Evolutionary conservation across 2,113 vertebrate genomes (phyloP), one percentile per base, ranked within the genome.

Genomic region (Percopsis transmontana): DNA sequence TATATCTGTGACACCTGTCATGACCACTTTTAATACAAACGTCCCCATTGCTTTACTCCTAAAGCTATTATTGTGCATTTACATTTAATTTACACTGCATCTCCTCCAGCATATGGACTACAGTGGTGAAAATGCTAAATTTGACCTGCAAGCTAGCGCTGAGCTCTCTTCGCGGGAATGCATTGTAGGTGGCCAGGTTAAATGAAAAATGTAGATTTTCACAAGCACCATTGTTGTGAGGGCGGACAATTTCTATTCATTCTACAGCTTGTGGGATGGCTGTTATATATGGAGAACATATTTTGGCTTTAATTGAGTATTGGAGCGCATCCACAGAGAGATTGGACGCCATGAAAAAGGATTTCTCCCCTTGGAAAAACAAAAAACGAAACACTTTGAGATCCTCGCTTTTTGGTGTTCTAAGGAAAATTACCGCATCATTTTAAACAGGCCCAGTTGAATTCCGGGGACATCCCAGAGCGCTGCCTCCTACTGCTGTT

Each of bases 231-330:
- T 47, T 53, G 20, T 27, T 63, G 70, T 54, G 59, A 45, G 0
- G 73, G 68, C 39, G 50, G 70, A 45, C 5, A 0, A 52, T 67
- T 70, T 77, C 48, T 79, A 40, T 82, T 72, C 61, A 59, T 52
- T 21, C 58, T 40, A 38, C 57, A 77, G 64, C 68, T 70, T 42
- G 24, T 63, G 62, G 76, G 85, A 66, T 56, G 73, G 44, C 66
- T 61, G 65, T 65, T 75, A 58, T 76, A 61, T 68, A 74, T 81
- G 42, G 67, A 61, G 21, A 63, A 48, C 45, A 44, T 57, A 84
- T 88, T 88, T 76, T 66, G 48, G 56, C 79, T 83, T 81, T 78
- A 80, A 81, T 85, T 75, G 55, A 78, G 70, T 52, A 81, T 88
- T 77, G 79, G 65, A 90, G 86, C 80, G 76, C 74, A 81, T 85